Evolutionary conservation across 1,140 invertebrate species (phyloP), one percentile per base, ranked within the genome.

Genomic region (Caerostris darwini): DNA sequence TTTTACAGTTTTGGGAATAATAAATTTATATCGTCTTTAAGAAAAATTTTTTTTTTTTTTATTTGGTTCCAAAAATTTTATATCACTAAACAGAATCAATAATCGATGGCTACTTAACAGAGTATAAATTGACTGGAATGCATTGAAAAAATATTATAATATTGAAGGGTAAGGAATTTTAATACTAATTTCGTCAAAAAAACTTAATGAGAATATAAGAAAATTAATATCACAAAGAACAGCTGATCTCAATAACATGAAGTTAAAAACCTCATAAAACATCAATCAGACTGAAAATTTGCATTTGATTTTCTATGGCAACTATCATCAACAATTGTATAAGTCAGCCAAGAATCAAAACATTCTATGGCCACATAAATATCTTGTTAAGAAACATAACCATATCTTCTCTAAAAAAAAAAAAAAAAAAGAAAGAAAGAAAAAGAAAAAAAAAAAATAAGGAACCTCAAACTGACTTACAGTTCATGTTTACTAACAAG

Each of bases 311-410:
- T 61, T 7, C 85, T 94, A 94, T 94, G 85, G 85, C 92, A 94
- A 81, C 92, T 94, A 94, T 69, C 56, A 50, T 86, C 91, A 94
- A 61, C 58, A 93, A 94, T 82, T 94, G 56, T 93, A 93, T 77
- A 94, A 94, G 53, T 61, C 85, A 93, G 92, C 53, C 92, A 89
- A 94, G 71, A 94, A 54, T 61, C 57, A 71, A 94, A 94, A 89
- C 54, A 88, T 89, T 53, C 57, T 61, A 61, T 77, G 71, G 34
- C 71, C 14, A 34, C 54, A 8, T 57, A 92, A 92, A 92, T 58
- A 92, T 82, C 64, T 69, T 83, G 58, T 54, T 77, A 56, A 53
- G 64, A 89, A 53, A 89, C 87, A 56, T 85, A 58, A 89, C 92
- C 85, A 94, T 34, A 34, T 86, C 85, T 81, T 89, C 64, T 61